Conservation (phyloP, 2,113 vertebrate species). For the Phasianus colchicus region DNA sequence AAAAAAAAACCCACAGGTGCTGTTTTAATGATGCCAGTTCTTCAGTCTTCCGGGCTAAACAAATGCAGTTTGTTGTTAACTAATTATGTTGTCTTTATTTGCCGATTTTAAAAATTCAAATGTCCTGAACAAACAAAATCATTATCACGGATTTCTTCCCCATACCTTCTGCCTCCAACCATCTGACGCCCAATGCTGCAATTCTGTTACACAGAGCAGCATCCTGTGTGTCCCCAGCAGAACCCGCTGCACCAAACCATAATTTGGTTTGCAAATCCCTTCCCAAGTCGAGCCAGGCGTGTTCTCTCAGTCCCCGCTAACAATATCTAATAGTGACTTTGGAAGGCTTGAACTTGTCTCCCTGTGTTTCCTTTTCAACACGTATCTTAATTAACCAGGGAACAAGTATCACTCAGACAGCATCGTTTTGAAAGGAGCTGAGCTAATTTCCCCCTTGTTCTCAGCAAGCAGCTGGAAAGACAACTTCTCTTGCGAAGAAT, state of each 20-base stretch:
- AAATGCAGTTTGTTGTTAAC: slow-evolving; percentile 45
- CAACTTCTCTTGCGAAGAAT: neutral
- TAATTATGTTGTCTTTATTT: slow-evolving; percentile 64
- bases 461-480: neutral
- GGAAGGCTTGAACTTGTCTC: slow-evolving; percentile 8
- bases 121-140: slow-evolving; percentile 69
- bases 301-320: neutral
- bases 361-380: neutral
- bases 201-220: neutral
- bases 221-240: neutral
- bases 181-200: neutral
- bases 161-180: neutral
- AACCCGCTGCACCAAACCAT: neutral
- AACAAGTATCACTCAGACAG: neutral
- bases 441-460: neutral
- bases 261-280: neutral
- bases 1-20: slow-evolving; percentile 65
- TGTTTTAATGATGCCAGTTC: slow-evolving; percentile 47
- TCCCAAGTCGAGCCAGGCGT: neutral
- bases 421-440: neutral
- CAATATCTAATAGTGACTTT: neutral
- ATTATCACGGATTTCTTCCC: slow-evolving; percentile 19
- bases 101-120: slow-evolving; percentile 60
- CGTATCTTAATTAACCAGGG: neutral
- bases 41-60: slow-evolving; percentile 24